phyloP scores from a whole-genome alignment of 2,113 vertebrate species.

The Sclerurus mexicanus region DNA sequence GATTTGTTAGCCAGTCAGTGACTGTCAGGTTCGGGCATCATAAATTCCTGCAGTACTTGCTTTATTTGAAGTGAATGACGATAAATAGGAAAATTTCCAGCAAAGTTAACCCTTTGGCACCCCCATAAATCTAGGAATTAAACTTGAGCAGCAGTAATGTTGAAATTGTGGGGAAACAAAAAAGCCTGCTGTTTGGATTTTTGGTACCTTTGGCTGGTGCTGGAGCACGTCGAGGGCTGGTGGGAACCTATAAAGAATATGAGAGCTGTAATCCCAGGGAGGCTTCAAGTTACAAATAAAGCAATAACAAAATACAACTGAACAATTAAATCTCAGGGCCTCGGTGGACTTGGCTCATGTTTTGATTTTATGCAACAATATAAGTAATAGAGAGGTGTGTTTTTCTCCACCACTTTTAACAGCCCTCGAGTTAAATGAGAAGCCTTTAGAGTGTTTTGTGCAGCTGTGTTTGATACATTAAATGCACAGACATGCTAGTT shows the following conservation, averaged over 20 bases:
- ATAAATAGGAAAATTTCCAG: background rate
- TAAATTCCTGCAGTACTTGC: background rate
- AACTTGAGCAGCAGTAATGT: background rate
- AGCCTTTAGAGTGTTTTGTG: background rate
- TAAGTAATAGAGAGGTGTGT: background rate
- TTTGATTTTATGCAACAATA: slow-evolving; percentile 45
- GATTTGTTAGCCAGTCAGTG: background rate
- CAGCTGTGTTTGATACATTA: slow-evolving; percentile 12
- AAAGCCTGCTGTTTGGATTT: background rate
- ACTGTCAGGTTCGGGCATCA: background rate
- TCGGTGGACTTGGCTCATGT: background rate
- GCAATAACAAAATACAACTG: slow-evolving; percentile 28
- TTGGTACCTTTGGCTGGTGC: background rate
- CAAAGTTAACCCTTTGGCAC: slow-evolving; percentile 19
- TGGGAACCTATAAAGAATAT: background rate
- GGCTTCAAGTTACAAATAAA: slow-evolving; percentile 22
- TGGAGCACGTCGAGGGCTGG: background rate
- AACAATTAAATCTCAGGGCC: slow-evolving; percentile 54
- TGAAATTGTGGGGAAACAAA: background rate
- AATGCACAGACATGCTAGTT: background rate
- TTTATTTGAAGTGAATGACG: background rate
- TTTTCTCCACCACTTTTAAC: slow-evolving; percentile 21
- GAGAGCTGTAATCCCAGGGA: background rate
- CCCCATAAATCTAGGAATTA: slow-evolving; percentile 17
- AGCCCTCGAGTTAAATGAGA: slow-evolving; percentile 20